Conservation (phyloP, 1,140 invertebrate genomes). For the Macrobrachium rosenbergii region DNA sequence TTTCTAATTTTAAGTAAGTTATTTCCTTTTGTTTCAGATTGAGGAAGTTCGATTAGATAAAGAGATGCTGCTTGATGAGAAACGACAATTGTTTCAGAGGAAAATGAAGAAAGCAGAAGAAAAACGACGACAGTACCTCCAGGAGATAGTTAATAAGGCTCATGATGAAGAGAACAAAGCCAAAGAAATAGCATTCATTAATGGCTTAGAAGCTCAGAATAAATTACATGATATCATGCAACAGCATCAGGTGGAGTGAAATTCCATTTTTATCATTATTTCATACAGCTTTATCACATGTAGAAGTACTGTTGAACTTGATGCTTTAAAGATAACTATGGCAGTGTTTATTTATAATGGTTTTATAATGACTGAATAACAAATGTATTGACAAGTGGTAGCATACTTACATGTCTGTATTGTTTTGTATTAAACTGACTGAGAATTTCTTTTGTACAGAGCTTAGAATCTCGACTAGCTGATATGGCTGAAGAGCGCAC, state of each 20-base stretch:
- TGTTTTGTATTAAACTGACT: neutral
- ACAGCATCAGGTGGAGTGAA: slow-evolving; percentile 75
- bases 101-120: slow-evolving; percentile 91
- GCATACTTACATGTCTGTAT: neutral
- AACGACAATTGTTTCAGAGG: slow-evolving; percentile 85
- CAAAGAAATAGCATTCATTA: slow-evolving; percentile 98
- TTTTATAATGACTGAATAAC: neutral
- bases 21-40: slow-evolving; percentile 74
- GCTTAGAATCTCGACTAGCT: slow-evolving; percentile 65
- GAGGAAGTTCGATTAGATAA: slow-evolving; percentile 93
- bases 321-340: no score
- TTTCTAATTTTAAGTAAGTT: neutral
- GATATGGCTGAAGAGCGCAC: slow-evolving; percentile 77
- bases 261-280: neutral
- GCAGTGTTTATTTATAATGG: neutral
- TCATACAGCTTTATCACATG: neutral
- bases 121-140: slow-evolving; percentile 84
- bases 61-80: slow-evolving; percentile 86
- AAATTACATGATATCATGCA: slow-evolving; percentile 90
- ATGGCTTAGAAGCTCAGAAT: slow-evolving; percentile 95
- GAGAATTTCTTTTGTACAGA: slow-evolving; percentile 34
- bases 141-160: slow-evolving; percentile 91
- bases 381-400: neutral
- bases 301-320: no score
- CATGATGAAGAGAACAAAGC: slow-evolving; percentile 98